Evolutionary conservation across 2,797 vertebrate species (phyloP).

Genomic region (Diplodus sargus): DNA sequence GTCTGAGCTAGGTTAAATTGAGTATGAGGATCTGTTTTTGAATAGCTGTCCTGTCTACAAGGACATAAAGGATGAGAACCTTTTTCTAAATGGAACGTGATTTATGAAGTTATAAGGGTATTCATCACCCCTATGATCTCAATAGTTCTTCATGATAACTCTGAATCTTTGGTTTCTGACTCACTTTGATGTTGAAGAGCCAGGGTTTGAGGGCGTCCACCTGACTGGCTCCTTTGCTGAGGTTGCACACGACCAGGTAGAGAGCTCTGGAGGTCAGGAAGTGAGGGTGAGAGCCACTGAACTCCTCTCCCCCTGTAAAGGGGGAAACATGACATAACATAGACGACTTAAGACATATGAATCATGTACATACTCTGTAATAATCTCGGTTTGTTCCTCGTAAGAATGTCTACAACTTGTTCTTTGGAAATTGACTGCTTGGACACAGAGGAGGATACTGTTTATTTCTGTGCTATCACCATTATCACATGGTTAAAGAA

Average conservation of each 20-base stretch:
- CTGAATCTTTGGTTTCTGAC: not conserved
- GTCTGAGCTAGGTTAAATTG: too few species aligned
- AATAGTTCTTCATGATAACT: not conserved
- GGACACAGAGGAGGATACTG: not conserved
- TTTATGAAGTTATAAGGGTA: too few species aligned
- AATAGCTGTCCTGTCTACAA: too few species aligned
- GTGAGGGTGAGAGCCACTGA: conserved; percentile 92
- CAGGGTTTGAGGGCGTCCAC: conserved; percentile 95
- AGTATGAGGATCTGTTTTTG: too few species aligned
- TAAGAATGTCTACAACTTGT: not conserved
- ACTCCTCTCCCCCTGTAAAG: conserved; percentile 90
- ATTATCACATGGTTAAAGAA: too few species aligned
- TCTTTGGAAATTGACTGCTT: not conserved
- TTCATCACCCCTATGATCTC: not conserved
- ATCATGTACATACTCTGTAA: not conserved
- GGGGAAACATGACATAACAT: not conserved
- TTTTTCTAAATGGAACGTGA: too few species aligned
- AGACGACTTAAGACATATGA: not conserved
- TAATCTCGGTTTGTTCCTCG: not conserved
- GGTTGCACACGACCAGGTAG: conserved; percentile 94
- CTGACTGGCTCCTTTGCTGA: conserved; percentile 92
- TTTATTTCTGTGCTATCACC: too few species aligned
- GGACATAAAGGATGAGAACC: too few species aligned
- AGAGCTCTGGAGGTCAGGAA: conserved; percentile 94
- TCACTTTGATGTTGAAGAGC: conserved; percentile 98